Conservation (phyloP, 2,113 vertebrate species). For the Ivindomyrus marchei region DNA sequence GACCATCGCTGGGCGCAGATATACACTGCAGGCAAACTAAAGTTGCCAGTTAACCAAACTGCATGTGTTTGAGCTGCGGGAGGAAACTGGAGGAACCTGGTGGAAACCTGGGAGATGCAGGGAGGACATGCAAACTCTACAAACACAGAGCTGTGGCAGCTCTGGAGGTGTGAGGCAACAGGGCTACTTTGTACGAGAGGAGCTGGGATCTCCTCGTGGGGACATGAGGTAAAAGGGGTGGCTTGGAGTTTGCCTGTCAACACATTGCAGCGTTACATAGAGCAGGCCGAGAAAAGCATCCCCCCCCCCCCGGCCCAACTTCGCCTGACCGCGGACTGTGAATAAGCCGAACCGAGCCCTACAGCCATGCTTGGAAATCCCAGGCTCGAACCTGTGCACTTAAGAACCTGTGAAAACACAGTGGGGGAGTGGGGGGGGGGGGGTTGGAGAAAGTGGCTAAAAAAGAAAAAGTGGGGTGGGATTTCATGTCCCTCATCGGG, state of each 20-base stretch:
- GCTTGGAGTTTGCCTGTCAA: background rate
- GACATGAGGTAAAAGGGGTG: background rate
- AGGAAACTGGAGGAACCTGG: background rate
- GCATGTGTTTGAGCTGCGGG: background rate
- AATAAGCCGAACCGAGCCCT: background rate
- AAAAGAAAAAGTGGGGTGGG: background rate
- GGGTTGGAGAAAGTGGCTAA: background rate
- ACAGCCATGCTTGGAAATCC: background rate
- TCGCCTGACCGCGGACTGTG: background rate
- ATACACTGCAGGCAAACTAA: background rate
- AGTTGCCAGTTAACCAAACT: background rate
- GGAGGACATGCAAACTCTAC: background rate
- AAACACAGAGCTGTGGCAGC: background rate
- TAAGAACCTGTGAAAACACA: background rate
- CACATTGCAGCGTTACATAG: background rate
- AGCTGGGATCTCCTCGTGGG: background rate
- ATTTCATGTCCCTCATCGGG: background rate
- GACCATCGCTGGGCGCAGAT: background rate
- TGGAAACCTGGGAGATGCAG: background rate
- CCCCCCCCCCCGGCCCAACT: background rate
- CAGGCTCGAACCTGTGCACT: background rate
- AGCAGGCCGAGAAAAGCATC: background rate
- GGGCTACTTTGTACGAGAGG: background rate
- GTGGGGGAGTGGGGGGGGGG: background rate
- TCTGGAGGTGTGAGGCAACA: background rate